Conservation (phyloP, 2,113 vertebrate species). For the Oceanodroma tethys region DNA sequence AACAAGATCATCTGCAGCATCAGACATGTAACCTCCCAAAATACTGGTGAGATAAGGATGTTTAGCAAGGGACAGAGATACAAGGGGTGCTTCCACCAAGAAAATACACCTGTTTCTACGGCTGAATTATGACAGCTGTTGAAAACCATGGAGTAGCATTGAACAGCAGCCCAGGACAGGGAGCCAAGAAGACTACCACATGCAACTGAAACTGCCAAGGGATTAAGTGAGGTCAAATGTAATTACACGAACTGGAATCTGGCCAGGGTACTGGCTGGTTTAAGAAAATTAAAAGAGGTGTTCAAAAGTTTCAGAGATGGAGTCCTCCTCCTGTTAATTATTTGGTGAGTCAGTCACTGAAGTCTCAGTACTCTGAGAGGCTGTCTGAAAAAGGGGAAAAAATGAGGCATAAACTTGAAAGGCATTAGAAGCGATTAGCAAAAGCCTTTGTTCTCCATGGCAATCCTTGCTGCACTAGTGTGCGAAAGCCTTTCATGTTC, state of each 20-base stretch:
- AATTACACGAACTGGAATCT: constrained; percentile 52
- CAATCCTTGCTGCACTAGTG: constrained; percentile 20
- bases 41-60: neutral
- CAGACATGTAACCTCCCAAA: neutral
- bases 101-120: neutral
- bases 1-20: neutral
- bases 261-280: constrained; percentile 26
- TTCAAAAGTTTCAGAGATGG: constrained; percentile 61
- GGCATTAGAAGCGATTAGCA: constrained; percentile 55
- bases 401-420: constrained; percentile 64
- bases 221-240: constrained; percentile 63
- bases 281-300: constrained; percentile 66
- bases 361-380: constrained; percentile 41
- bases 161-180: constrained; percentile 31
- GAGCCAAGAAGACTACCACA: constrained; percentile 44
- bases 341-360: constrained; percentile 49
- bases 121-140: neutral
- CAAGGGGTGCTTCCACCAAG: neutral
- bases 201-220: constrained; percentile 57
- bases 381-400: constrained; percentile 44
- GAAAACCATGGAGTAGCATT: constrained; percentile 31
- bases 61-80: neutral
- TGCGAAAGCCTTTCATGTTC: constrained; percentile 37
- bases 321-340: constrained; percentile 60
- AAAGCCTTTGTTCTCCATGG: constrained; percentile 58